Conservation (phyloP, 2,113 vertebrate genomes). For the Callospermophilus lateralis region DNA sequence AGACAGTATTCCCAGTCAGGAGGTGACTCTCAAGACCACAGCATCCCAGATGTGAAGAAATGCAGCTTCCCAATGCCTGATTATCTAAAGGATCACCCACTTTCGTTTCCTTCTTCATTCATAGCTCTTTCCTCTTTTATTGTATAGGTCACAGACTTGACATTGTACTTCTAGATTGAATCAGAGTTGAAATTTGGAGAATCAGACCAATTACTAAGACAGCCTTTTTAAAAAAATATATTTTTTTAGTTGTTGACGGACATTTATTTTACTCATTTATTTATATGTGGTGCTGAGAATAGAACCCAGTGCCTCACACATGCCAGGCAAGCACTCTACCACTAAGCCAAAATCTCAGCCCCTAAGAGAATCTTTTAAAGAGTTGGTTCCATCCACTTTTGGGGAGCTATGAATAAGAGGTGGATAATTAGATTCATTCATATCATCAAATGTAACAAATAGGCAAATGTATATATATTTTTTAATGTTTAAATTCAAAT, state of each 20-base stretch:
- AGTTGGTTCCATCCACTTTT: not conserved
- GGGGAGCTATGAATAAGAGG: not conserved
- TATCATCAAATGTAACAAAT: not conserved
- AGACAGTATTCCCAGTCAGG: not conserved
- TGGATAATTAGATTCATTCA: not conserved
- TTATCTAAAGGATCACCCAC: not conserved
- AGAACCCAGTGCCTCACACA: too few relatives aligned
- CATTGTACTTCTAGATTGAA: not conserved
- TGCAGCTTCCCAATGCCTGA: too few relatives aligned
- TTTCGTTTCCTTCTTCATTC: not conserved
- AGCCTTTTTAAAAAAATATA: not conserved
- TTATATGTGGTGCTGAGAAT: too few relatives aligned
- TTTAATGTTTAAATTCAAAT: not conserved
- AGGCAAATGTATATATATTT: not conserved
- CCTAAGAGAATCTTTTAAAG: not conserved
- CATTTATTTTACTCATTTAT: too few relatives aligned
- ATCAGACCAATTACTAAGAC: not conserved
- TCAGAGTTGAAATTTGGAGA: not conserved
- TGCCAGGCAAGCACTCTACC: too few relatives aligned
- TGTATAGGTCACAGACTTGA: not conserved
- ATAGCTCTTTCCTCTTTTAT: not conserved
- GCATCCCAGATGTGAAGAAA: not conserved
- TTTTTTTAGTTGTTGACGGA: too few relatives aligned
- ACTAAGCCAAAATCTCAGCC: too few relatives aligned
- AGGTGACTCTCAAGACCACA: too few relatives aligned